Conservation (phyloP, 2,113 vertebrate species). For the Nycticebus coucang region DNA sequence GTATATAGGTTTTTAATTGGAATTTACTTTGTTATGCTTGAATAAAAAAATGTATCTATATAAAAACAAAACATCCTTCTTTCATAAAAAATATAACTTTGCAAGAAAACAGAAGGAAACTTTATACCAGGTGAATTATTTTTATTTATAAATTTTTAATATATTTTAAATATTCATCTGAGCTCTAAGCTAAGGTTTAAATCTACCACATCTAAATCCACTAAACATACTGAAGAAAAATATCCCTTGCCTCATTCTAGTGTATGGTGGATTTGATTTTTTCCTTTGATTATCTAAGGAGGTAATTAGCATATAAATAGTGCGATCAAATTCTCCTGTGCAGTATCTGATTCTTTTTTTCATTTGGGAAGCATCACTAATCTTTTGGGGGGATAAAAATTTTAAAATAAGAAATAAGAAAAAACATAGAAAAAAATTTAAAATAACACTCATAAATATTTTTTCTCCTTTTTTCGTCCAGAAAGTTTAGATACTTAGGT, state of each 20-base stretch:
- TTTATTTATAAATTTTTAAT: slow-evolving; percentile 34
- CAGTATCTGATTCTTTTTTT: slow-evolving; percentile 36
- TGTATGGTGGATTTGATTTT: slow-evolving; percentile 43
- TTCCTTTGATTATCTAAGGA: slow-evolving; percentile 41
- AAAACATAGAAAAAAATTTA: neutral
- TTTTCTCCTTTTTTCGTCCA: slow-evolving; percentile 15
- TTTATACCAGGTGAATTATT: slow-evolving; percentile 32
- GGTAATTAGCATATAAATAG: slow-evolving; percentile 20
- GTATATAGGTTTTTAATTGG: neutral
- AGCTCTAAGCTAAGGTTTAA: slow-evolving; percentile 51
- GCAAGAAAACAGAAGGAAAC: neutral
- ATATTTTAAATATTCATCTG: slow-evolving; percentile 15
- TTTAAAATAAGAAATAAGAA: neutral
- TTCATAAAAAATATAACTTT: neutral
- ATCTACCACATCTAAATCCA: neutral
- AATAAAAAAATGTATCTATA: slow-evolving; percentile 15
- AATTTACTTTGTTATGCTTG: slow-evolving; percentile 45
- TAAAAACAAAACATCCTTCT: neutral
- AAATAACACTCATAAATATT: neutral
- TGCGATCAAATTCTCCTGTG: neutral
- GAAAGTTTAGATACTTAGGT: slow-evolving; percentile 27
- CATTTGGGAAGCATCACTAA: slow-evolving; percentile 11
- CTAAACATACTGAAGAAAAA: slow-evolving; percentile 51
- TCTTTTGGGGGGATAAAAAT: neutral
- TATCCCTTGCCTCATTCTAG: slow-evolving; percentile 10